Evolutionary conservation across 2,113 vertebrate species (phyloP).

Genomic region (Nansenia antarctica): DNA sequence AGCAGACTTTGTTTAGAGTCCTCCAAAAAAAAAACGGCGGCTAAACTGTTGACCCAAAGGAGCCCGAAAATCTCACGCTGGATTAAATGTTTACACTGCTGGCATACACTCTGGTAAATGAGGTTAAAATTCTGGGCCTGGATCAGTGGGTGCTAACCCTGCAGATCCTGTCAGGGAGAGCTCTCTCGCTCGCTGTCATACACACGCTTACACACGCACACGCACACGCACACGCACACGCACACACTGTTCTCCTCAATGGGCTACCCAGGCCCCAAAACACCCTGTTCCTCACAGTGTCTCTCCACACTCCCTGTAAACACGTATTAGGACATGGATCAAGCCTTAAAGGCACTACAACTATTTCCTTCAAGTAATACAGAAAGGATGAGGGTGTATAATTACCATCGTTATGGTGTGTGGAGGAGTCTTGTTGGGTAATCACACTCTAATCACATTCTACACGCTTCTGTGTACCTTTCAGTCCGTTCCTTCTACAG

Average conservation of each 20-base stretch:
- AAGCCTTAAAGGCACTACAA: no score
- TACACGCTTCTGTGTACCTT: no score
- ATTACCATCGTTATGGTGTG: no score
- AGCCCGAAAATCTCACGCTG: conserved; percentile 71
- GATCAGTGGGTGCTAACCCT: conserved; percentile 65
- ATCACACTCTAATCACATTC: no score
- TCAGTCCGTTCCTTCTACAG: no score
- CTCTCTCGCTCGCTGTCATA: conserved; percentile 24
- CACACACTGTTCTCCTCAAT: conserved; percentile 6
- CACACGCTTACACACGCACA: conserved; percentile 7
- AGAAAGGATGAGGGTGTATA: no score
- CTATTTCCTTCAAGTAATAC: no score
- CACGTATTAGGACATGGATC: no score
- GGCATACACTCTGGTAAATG: conserved; percentile 73
- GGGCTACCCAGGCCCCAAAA: no score
- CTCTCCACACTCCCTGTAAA: no score
- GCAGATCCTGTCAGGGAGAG: conserved; percentile 57
- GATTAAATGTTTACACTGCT: conserved; percentile 81
- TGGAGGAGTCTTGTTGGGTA: no score
- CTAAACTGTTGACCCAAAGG: conserved; percentile 80
- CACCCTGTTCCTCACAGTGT: no score
- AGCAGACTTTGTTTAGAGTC: conserved; percentile 82
- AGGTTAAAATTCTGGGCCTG: conserved; percentile 69
- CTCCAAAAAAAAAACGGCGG: conserved; percentile 54
- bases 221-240: background rate